Evolutionary conservation across 2,113 vertebrate species (phyloP).

Genomic region (Notechis scutatus): DNA sequence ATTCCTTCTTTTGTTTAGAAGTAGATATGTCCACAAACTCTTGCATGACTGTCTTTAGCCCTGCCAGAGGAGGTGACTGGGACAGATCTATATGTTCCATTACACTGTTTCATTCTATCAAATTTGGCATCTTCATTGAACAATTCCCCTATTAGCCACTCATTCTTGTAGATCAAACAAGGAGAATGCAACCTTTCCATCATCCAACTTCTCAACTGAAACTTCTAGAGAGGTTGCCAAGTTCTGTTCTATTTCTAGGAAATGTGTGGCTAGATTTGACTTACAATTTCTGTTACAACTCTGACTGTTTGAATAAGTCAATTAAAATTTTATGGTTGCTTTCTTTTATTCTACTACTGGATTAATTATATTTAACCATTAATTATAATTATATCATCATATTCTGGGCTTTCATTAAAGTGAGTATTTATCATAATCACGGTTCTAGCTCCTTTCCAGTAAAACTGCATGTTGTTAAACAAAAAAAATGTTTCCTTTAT

Average conservation of each 20-base stretch:
- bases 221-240: not conserved
- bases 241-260: not conserved
- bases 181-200: not conserved
- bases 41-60: not conserved
- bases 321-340: not conserved
- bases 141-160: not conserved
- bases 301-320: not conserved
- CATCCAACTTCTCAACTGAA: not conserved
- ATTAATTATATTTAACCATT: not conserved
- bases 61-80: not conserved
- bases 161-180: not conserved
- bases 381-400: not conserved
- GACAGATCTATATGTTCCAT: not conserved
- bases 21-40: not conserved
- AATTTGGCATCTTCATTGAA: not conserved
- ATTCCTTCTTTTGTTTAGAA: not conserved
- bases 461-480: constrained; percentile 30
- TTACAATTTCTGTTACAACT: not conserved
- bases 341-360: not conserved
- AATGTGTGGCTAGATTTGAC: not conserved
- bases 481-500: not conserved
- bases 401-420: constrained; percentile 60
- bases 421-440: constrained; percentile 52
- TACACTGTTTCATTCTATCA: not conserved
- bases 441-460: constrained; percentile 31